Evolutionary conservation across 2,113 vertebrate genomes (phyloP).

Genomic region (Rhadina sibilatrix): DNA sequence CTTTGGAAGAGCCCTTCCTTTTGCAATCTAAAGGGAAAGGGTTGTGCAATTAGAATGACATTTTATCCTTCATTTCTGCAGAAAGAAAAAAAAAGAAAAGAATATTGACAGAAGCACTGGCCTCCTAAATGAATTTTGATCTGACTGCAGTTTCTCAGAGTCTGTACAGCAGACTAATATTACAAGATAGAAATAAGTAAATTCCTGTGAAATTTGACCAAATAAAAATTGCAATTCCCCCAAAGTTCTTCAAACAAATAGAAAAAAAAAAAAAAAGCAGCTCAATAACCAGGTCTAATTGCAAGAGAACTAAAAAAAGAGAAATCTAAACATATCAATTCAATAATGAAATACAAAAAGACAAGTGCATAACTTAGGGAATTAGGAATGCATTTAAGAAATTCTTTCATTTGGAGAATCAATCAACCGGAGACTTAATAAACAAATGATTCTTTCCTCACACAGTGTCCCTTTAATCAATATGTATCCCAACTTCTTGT

Average conservation of each 20-base stretch:
- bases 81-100: background rate
- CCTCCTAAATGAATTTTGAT: background rate
- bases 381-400: background rate
- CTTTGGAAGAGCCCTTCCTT: background rate
- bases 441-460: background rate
- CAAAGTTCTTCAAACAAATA: background rate
- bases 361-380: background rate
- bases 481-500: background rate
- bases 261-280: accelerated
- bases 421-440: background rate
- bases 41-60: background rate
- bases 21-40: background rate
- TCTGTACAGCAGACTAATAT: background rate
- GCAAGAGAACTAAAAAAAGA: background rate
- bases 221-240: background rate
- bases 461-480: background rate
- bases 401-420: background rate
- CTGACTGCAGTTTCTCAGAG: background rate
- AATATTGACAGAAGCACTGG: background rate
- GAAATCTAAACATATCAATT: background rate
- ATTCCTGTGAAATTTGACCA: background rate
- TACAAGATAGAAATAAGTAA: background rate
- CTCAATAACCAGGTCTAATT: background rate
- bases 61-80: background rate
- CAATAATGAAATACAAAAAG: background rate